A percentile compares a stretch with the other conserved stretches of the same genome.
These are phyloP conservation scores for Ammodytes marinus DNA, from an alignment of 2,113 vertebrate species.

Conservation along the genomic window DNA sequence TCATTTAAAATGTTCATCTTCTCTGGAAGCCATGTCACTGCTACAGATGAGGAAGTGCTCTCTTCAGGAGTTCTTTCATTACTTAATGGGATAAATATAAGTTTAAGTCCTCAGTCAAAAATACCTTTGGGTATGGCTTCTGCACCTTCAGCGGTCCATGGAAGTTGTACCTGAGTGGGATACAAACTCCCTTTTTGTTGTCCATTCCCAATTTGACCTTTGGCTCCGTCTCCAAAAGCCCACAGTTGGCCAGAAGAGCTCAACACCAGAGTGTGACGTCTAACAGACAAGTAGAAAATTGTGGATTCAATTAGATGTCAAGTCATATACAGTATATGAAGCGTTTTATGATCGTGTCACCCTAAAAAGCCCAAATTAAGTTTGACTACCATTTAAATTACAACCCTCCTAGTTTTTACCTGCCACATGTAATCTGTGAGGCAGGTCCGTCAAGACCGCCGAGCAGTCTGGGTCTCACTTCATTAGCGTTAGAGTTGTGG, in stretches of 20 bases:
- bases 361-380: neutral
- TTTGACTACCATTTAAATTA: neutral
- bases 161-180: slow-evolving; percentile 66
- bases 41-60: neutral
- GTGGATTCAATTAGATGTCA: neutral
- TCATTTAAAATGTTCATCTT: neutral
- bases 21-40: neutral
- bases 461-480: slow-evolving; percentile 90
- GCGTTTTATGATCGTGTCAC: neutral
- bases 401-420: slow-evolving; percentile 76
- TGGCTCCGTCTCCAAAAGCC: slow-evolving; percentile 77
- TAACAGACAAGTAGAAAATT: slow-evolving; percentile 39
- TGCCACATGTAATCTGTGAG: slow-evolving; percentile 92
- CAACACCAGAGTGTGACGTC: slow-evolving; percentile 80
- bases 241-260: slow-evolving; percentile 71
- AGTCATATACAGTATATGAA: neutral
- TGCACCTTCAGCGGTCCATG: slow-evolving; percentile 45
- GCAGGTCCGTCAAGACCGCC: slow-evolving; percentile 89
- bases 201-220: slow-evolving; percentile 74
- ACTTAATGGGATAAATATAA: neutral
- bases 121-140: slow-evolving; percentile 52
- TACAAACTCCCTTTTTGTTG: slow-evolving; percentile 30
- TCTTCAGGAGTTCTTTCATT: neutral
- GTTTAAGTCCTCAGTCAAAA: neutral
- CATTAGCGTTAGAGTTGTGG: slow-evolving; percentile 89